Conservation (phyloP, 2,888 invertebrate genomes). For the Rhodophaea formosa region DNA sequence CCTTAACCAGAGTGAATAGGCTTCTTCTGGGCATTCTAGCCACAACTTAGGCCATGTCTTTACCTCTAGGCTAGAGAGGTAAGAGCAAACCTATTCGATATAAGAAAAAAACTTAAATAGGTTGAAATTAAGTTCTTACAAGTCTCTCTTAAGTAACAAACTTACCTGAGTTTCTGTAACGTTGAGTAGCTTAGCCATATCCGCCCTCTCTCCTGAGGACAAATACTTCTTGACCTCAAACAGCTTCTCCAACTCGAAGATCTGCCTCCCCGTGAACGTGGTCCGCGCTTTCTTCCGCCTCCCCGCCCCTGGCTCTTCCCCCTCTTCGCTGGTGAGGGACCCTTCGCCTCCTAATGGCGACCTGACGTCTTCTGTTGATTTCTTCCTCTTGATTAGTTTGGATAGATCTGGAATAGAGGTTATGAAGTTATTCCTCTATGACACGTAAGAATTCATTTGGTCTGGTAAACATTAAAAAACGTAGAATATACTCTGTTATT, state of each 20-base stretch:
- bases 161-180: slow-evolving; percentile 97
- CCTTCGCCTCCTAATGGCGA: slow-evolving; percentile 71
- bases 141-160: slow-evolving; percentile 1
- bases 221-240: slow-evolving; percentile 98
- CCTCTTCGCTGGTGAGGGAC: slow-evolving; percentile 70
- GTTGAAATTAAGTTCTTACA: too few species aligned
- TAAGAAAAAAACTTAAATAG: too few species aligned
- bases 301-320: slow-evolving; percentile 80
- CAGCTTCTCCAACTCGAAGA: slow-evolving; percentile 97
- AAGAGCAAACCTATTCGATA: too few species aligned
- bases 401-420: slow-evolving; percentile 53
- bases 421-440: background rate
- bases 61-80: too few species aligned
- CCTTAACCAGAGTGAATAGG: too few species aligned
- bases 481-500: too few species aligned
- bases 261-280: slow-evolving; percentile 97
- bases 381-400: slow-evolving; percentile 70
- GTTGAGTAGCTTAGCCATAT: slow-evolving; percentile 95
- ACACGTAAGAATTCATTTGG: too few species aligned
- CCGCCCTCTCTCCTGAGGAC: slow-evolving; percentile 95
- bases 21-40: too few species aligned
- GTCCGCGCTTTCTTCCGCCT: slow-evolving; percentile 92
- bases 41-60: too few species aligned
- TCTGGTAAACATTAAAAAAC: too few species aligned
- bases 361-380: slow-evolving; percentile 69